Base-by-base conservation (phyloP, 2,888 invertebrate genomes). In the Agriopis aurantiaria region DNA sequence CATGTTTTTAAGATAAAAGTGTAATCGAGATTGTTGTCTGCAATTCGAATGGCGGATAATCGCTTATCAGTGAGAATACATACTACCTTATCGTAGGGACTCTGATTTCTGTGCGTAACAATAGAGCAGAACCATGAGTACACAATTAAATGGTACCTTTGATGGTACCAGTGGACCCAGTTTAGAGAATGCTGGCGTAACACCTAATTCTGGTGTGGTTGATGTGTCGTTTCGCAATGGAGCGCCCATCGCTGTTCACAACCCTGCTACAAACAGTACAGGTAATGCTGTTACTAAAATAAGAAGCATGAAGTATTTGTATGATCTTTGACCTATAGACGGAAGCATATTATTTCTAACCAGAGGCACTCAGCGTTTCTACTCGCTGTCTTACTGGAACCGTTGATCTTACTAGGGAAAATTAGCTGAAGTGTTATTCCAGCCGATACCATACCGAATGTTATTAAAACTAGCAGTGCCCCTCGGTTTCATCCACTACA, bases 71-170 rank as follows among this genome's bases (percentile, higher is more conserved):
- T 85, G 76, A 81, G 71, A 65, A 66, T 65, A 66, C 65, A 64
- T 76, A 72, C 45, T 71, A 33, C 17, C 41, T 45, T 61, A 71
- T 68, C 77, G 74, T 75, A 72, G 72, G 45, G 17, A 57, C 43
- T 51, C 58, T 65, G 78, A 66, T 76, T 80, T 73, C 75, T 63
- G 69, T 77, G 68, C 69, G 45, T 79, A 76, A 80, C 70, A 41
- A 59, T 57, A 65, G 63, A 67, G 12, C 72, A 64, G 11, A 60
- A 59, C 63, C 75, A 93, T 93, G 93, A 89, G 87, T 60, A 80
- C 86, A 88, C 82, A 87, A 68, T 89, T 84, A 57, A 86, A 84
- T 69, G 81, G 81, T 78, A 86, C 85, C 79, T 80, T 85, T 82
- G 86, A 84, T 69, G 81, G 81, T 78, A 86, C 85, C 79, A 80